Base-by-base conservation (phyloP, 2,888 invertebrate genomes). In the Drosophila pegasa region DNA sequence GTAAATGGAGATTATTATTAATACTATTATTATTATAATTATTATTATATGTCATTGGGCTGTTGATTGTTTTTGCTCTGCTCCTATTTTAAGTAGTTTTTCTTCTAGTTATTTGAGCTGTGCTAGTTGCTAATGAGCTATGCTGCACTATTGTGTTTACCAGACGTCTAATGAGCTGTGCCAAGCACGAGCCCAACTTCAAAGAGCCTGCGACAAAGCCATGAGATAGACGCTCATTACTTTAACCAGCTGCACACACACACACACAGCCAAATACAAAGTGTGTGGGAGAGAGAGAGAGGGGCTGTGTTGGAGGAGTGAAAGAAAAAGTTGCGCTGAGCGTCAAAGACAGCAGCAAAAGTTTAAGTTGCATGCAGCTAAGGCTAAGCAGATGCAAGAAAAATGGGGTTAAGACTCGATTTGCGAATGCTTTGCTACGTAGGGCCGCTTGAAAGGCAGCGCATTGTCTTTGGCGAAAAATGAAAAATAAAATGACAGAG, bases 321-420 rank as follows among this genome's bases (percentile, higher is more conserved):
- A 20, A 50, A 33, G 50, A 35, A 50, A 35, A 43, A 38, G 40
- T 52, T 43, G 57, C 62, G 63, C 59, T 73, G 60, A 68, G 68
- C 71, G 38, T 51, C 61, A 57, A 62, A 56, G 60, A 50, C 55
- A 56, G 55, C 57, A 18, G 51, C 57, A 54, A 61, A 55, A 74
- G 79, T 83, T 83, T 70, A 83, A 80, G 79, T 80, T 86, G 75
- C 83, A 69, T 48, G 74, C 74, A 66, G 47, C 69, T 58, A 33
- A 45, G 51, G 54, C 76, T 67, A 71, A 77, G 71, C 72, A 70
- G 75, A 77, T 73, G 77, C 76, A 75, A 61, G 29, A 48, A 60
- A 66, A 80, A 82, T 68, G 71, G 77, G 84, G 84, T 81, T 83
- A 86, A 84, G 84, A 84, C 87, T 79, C 74, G 84, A 86, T 83